These are phyloP conservation scores for Heliothis subflexa DNA, from an alignment of 1,140 invertebrate species.

Conservation along the genomic window DNA sequence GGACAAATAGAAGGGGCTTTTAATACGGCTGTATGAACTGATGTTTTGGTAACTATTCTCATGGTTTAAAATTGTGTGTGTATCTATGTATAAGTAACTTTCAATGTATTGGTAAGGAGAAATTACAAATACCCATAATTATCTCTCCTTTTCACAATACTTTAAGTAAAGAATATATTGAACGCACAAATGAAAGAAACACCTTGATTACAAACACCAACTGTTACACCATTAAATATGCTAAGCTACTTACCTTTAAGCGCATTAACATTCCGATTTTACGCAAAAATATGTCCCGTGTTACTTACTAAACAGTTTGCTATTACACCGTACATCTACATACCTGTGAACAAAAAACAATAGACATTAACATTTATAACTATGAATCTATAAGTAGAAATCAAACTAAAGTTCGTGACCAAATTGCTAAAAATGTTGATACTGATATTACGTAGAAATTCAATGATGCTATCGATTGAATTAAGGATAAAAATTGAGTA, in stretches of 20 bases:
- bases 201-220: neutral
- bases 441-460: conserved; percentile 1
- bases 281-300: conserved; percentile 12
- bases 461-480: neutral
- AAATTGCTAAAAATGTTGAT: neutral
- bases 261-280: neutral
- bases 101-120: too few relatives aligned
- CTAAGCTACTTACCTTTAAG: neutral
- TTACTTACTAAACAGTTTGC: conserved; percentile 12
- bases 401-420: conserved; percentile 7
- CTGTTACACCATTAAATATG: neutral
- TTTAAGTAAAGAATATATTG: too few relatives aligned
- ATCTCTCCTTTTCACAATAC: too few relatives aligned
- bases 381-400: conserved; percentile 12
- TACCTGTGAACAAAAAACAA: conserved; percentile 44
- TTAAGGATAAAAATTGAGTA: neutral
- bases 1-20: conserved; percentile 40
- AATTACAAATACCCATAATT: too few relatives aligned
- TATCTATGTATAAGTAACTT: too few relatives aligned
- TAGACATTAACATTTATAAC: conserved; percentile 24
- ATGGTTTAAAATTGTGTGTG: neutral
- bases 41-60: conserved; percentile 8
- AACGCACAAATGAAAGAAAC: neutral
- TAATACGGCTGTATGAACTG: neutral
- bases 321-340: conserved; percentile 2